Percentiles rank a stretch among this genome's conserved stretches.
These are phyloP conservation scores for Octodon degus DNA, from an alignment of 2,113 vertebrate species.

Conservation along the genomic window DNA sequence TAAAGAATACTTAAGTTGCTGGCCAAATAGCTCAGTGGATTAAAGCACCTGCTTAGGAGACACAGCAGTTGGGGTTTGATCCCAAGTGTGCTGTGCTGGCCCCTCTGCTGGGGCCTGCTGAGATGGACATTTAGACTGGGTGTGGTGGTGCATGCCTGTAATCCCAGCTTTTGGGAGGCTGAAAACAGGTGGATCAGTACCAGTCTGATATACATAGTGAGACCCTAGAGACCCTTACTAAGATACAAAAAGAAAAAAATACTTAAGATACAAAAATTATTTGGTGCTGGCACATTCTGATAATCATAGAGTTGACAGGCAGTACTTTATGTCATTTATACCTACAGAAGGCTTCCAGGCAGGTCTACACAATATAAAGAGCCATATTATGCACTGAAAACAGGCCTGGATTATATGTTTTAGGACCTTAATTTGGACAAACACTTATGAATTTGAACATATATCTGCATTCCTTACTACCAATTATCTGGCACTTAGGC, in stretches of 20 bases:
- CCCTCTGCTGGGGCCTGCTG: no score
- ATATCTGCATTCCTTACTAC: not conserved
- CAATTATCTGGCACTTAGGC: fast-evolving
- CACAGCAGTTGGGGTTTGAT: no score
- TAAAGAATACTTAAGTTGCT: not conserved
- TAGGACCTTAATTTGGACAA: not conserved
- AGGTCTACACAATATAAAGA: not conserved
- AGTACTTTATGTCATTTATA: not conserved
- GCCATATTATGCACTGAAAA: not conserved
- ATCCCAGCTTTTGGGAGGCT: no score
- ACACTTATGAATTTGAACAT: not conserved
- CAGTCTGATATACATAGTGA: no score
- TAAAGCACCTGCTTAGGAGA: no score
- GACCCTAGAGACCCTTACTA: no score
- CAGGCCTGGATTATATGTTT: not conserved
- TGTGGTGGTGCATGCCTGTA: no score
- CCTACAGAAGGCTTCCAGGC: not conserved
- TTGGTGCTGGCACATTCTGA: not conserved
- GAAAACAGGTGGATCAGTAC: no score
- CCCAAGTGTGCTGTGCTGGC: no score
- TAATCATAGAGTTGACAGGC: not conserved
- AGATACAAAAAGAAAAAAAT: no score
- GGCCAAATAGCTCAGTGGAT: no score
- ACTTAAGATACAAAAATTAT: not conserved
- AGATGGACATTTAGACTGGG: no score